phyloP scores from a whole-genome alignment of 2,888 invertebrate genomes.

The Phalera bucephala region DNA sequence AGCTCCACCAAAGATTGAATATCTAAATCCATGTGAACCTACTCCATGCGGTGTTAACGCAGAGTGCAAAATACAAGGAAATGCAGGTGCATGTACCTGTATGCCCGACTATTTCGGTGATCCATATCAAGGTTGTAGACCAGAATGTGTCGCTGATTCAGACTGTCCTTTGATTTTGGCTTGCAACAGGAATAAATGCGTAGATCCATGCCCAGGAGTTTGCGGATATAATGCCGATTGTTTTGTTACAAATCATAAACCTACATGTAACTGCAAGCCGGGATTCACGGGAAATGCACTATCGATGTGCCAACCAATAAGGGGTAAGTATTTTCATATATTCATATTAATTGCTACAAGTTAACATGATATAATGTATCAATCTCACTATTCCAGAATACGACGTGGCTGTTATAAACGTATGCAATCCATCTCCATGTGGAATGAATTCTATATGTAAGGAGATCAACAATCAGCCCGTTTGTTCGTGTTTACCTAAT shows the following conservation, averaged over 20 bases:
- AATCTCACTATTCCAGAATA: slow-evolving; percentile 49
- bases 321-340: slow-evolving; percentile 49
- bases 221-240: slow-evolving; percentile 87
- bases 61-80: slow-evolving; percentile 88
- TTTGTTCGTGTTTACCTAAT: slow-evolving; percentile 87
- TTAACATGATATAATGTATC: neutral
- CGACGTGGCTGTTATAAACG: slow-evolving; percentile 66
- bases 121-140: slow-evolving; percentile 89
- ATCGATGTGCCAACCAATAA: slow-evolving; percentile 65
- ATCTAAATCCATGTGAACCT: slow-evolving; percentile 84
- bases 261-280: slow-evolving; percentile 83
- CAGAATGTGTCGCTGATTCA: slow-evolving; percentile 85
- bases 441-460: slow-evolving; percentile 88
- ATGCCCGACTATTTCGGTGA: slow-evolving; percentile 88
- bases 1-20: slow-evolving; percentile 71
- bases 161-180: slow-evolving; percentile 85
- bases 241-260: slow-evolving; percentile 85
- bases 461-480: slow-evolving; percentile 86
- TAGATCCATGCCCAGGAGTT: slow-evolving; percentile 87
- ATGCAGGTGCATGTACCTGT: slow-evolving; percentile 89
- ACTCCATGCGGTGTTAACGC: slow-evolving; percentile 88
- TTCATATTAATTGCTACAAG: neutral
- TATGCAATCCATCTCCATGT: slow-evolving; percentile 90
- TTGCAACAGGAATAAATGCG: slow-evolving; percentile 86
- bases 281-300: slow-evolving; percentile 88